Evolutionary conservation across 1,140 invertebrate genomes (phyloP), one percentile per base, ranked within the genome.

Genomic region (Papilio machaon): DNA sequence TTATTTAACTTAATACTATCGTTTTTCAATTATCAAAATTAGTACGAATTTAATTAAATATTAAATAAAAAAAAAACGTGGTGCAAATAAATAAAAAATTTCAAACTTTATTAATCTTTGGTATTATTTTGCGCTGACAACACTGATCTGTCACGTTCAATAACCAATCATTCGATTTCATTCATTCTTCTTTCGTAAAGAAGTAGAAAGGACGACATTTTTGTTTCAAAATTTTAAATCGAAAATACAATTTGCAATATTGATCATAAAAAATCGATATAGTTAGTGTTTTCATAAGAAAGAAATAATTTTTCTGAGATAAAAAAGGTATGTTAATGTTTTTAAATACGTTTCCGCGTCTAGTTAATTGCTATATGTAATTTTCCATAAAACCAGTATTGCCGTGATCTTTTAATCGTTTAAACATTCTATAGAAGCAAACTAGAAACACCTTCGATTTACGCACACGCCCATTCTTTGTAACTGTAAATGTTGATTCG

Each of bases 401-500:
- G 49, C n/a, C 47, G 19, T 35, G 30, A 35, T 76, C 54, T 75
- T 52, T 75, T 30, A n/a, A 47, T 43, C 73, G 6, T 76, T 54
- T 47, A 23, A 38, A 19, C 5, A 70, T 83, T 82, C 74, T 81
- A 78, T 38, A 79, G 52, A 75, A 74, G 84, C 78, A 86, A 89
- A 89, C 83, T 84, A 84, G 88, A 91, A 87, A 88, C 88, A 89
- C 89, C 75, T 84, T 85, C 6, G 13, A 70, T 91, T 88, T 80
- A 83, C 84, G 75, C 79, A 74, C 70, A 82, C 81, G 79, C 58
- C 58, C 82, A 75, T 83, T 52, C 84, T 81, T 67, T 73, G 54
- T 90, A 90, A 90, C 88, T 88, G 89, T 92, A 89, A 89, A 89
- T 80, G 84, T 80, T 67, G 84, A 87, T 87, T 86, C 89, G 88